Evolutionary conservation across 2,113 vertebrate species (phyloP).

Genomic region (Thalassarche chlororhynchos): DNA sequence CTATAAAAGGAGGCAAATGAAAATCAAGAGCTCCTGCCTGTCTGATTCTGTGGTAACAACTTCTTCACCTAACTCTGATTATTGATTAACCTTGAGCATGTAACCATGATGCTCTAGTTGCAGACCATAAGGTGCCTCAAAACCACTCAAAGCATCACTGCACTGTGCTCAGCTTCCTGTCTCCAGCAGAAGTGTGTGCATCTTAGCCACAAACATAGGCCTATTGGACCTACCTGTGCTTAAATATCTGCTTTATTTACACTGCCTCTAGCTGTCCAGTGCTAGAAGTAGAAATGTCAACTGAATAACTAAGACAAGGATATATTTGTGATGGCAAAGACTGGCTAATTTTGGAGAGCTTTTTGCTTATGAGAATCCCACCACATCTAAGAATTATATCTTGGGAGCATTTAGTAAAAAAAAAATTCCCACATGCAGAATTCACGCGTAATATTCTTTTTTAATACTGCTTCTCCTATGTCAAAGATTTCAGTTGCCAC

Average conservation of each 20-base stretch:
- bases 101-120: rapidly evolving
- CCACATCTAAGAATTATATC: background rate
- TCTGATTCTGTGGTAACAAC: background rate
- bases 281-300: background rate
- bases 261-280: background rate
- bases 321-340: background rate
- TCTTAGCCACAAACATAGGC: background rate
- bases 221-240: background rate
- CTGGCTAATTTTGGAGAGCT: background rate
- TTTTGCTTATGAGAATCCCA: background rate
- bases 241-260: background rate
- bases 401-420: background rate
- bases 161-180: background rate
- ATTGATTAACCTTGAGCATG: background rate
- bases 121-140: background rate
- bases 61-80: background rate
- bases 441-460: background rate
- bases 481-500: background rate
- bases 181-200: background rate
- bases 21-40: background rate
- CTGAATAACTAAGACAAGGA: background rate
- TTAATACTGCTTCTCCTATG: background rate
- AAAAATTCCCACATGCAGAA: background rate
- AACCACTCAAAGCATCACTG: background rate
- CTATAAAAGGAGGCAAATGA: background rate